Evolutionary conservation across 2,888 invertebrate species (phyloP).

Genomic region (Diarsia mendica): DNA sequence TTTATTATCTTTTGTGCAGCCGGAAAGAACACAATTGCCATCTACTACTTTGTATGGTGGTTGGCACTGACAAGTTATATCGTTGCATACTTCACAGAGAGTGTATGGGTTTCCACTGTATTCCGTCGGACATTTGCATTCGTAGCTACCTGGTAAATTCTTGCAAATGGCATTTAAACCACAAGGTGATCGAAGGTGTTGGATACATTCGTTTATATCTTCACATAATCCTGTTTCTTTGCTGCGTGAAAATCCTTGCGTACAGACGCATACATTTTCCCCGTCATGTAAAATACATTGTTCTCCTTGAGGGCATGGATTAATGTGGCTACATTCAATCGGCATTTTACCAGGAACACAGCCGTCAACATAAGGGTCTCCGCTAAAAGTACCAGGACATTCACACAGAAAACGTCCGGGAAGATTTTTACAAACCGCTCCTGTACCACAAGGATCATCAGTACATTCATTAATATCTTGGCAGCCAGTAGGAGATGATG

Average conservation of each 20-base stretch:
- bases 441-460: slow-evolving; percentile 94
- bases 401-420: slow-evolving; percentile 96
- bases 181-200: slow-evolving; percentile 94
- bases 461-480: slow-evolving; percentile 97
- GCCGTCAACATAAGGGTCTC: slow-evolving; percentile 95
- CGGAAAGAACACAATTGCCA: slow-evolving; percentile 95
- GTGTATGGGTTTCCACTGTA: slow-evolving; percentile 97
- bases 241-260: slow-evolving; percentile 96
- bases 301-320: slow-evolving; percentile 96
- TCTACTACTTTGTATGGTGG: slow-evolving; percentile 96
- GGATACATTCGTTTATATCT: slow-evolving; percentile 96
- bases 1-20: slow-evolving; percentile 94
- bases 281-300: slow-evolving; percentile 95
- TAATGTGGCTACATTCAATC: slow-evolving; percentile 93
- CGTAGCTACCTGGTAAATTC: slow-evolving; percentile 97
- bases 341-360: slow-evolving; percentile 92
- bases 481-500: slow-evolving; percentile 92
- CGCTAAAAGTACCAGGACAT: slow-evolving; percentile 95
- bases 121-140: slow-evolving; percentile 96
- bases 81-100: slow-evolving; percentile 95
- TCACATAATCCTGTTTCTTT: slow-evolving; percentile 93
- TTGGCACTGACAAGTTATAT: slow-evolving; percentile 96
- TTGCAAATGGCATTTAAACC: slow-evolving; percentile 97
- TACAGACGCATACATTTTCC: slow-evolving; percentile 96
- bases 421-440: slow-evolving; percentile 97